Percentiles rank a stretch among this genome's conserved stretches.
These are phyloP conservation scores for Scylla paramamosain DNA, from an alignment of 1,140 invertebrate genomes.

Conservation along the genomic window DNA sequence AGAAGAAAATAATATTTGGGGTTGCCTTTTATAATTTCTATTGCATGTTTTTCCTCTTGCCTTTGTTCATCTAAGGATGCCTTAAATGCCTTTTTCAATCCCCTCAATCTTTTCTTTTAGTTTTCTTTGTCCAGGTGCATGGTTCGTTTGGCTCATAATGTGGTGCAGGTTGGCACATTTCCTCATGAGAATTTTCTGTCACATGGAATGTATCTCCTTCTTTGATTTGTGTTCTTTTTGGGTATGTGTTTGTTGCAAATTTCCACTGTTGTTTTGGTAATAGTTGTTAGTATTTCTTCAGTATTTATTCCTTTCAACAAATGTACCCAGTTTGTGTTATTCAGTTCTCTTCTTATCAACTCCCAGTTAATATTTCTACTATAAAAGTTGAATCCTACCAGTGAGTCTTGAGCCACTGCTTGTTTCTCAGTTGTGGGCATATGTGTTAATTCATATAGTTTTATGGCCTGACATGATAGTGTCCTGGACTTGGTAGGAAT, in stretches of 20 bases:
- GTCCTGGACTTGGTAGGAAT: too few relatives aligned
- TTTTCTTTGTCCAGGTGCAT: conserved; percentile 13
- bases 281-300: conserved; percentile 5
- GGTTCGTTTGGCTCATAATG: background rate
- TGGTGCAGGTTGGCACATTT: conserved; percentile 27
- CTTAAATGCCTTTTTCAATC: too few relatives aligned
- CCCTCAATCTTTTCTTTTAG: background rate
- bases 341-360: background rate
- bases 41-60: too few relatives aligned
- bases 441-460: background rate
- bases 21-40: background rate
- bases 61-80: too few relatives aligned
- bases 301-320: background rate
- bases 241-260: background rate
- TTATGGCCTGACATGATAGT: conserved; percentile 48
- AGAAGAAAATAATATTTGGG: conserved; percentile 25
- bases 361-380: conserved; percentile 24
- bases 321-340: background rate
- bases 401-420: background rate
- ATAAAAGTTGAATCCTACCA: conserved; percentile 42
- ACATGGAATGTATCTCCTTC: background rate
- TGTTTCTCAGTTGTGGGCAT: background rate
- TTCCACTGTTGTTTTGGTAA: background rate
- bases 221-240: background rate
- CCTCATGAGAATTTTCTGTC: conserved; percentile 43